Evolutionary conservation across 2,888 invertebrate genomes (phyloP), one percentile per base, ranked within the genome.

Genomic region (Allacma fusca): DNA sequence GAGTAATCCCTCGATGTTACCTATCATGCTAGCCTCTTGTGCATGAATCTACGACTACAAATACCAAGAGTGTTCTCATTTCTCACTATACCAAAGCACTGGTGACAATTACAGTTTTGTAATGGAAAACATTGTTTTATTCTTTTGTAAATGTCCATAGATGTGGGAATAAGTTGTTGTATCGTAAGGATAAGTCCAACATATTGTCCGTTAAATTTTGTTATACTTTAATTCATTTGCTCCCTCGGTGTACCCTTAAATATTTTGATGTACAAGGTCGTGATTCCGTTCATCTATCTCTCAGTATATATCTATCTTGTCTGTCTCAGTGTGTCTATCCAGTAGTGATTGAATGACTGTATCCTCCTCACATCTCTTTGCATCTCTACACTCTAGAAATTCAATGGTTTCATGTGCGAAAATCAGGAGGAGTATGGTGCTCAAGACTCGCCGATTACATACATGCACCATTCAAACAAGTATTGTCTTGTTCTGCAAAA

Each of bases 361-460:
- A 26, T 65, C 65, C 65, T 65, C 65, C 65, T 65, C 23, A 2
- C 4, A 62, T 62, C 65, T 26, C 26, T 26, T 28, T 28, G 28
- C 24, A 26, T 29, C 19, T 62, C n/a, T 62, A 26, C 12, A 16
- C 26, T 65, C 19, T 26, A 19, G 65, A 65, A 19, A 28, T 28
- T 26, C 28, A n/a, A 28, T 28, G 65, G 26, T 65, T 65, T 28
- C 28, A 28, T 26, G 13, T 29, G 28, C 28, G 29, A 26, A 24
- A 50, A 13, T 50, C n/a, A 26, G 24, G 43, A 26, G 50, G 44
- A 50, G 74, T 74, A 64, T 74, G 50, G 75, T 75, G 67, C 50
- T 67, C 50, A 65, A 67, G 75, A 75, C 75, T 75, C 75, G 40
- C 75, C 75, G 50, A 44, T 50, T 67, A 21, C 67, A 65, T 75